These are phyloP conservation scores for Meiosimyza decipiens DNA, from an alignment of 2,888 invertebrate species.

Conservation along the genomic window DNA sequence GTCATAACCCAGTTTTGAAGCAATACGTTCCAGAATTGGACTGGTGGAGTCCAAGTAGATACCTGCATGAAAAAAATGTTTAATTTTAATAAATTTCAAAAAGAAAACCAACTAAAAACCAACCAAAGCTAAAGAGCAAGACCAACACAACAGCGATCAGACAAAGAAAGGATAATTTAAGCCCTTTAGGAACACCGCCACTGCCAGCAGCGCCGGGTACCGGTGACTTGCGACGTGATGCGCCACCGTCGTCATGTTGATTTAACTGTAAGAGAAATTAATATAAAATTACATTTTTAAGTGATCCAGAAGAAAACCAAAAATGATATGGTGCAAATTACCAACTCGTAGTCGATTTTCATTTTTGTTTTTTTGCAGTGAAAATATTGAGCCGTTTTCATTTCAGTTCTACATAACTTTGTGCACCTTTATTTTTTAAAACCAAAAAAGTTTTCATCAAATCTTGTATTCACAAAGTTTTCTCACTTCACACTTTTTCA, in stretches of 20 bases:
- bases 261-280: constrained; percentile 40
- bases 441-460: no score
- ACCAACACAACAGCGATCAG: constrained; percentile 60
- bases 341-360: constrained; percentile 48
- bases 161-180: constrained; percentile 65
- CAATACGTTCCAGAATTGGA: constrained; percentile 76
- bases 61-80: constrained; percentile 49
- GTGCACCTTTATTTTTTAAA: no score
- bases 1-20: constrained; percentile 78
- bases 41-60: constrained; percentile 64
- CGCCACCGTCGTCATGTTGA: constrained; percentile 55
- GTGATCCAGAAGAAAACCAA: background rate
- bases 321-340: constrained; percentile 12
- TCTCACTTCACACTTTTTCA: no score
- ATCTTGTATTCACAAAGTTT: no score
- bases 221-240: constrained; percentile 52
- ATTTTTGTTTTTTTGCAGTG: constrained; percentile 27
- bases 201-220: constrained; percentile 38
- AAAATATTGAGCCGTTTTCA: no score
- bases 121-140: constrained; percentile 63
- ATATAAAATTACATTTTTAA: background rate
- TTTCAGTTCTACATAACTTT: no score
- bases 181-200: constrained; percentile 54
- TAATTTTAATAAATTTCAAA: background rate
- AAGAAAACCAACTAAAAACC: constrained; percentile 44